Base-by-base conservation (phyloP, 2,113 vertebrate genomes). In the Cynocephalus volans region DNA sequence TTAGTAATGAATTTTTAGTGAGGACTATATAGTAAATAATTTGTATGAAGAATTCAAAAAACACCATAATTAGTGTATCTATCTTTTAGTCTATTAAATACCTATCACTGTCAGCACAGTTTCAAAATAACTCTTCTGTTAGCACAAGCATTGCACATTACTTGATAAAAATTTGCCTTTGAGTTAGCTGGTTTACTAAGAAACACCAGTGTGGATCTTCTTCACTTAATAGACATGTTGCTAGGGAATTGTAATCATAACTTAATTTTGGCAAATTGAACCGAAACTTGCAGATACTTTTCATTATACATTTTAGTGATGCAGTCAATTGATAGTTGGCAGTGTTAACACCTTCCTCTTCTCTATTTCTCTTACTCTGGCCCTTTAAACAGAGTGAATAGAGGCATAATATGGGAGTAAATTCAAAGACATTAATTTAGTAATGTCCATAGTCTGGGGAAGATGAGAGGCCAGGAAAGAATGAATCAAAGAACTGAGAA, bases 1-100 rank as follows among this genome's bases (percentile, higher is more conserved):
- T 75, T 77, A 93, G 6, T 0, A 13, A 23, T 15, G 0, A 89
- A 91, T 72, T 81, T 80, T 79, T 69, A 36, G 76, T 72, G 33
- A 97, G 26, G 14, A 2, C 82, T 23, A 85, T 54, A 69, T 67
- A 95, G 62, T 96, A 93, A 90, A 95, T 94, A 92, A 83, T 60
- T 95, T 86, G 93, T 54, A 80, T 56, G 77, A 94, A 56, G 33
- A 92, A 86, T 77, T 56, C 4, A 94, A 94, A 94, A 81, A 60
- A 77, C 89, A 62, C 13, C 26, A 86, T 95, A 91, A 95, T 97
- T 88, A 93, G 70, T 88, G 41, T 8, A 93, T 48, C 28, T 85
- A 96, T 33, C 77, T 3, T 33, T 96, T 72, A 97, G 76, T 86
- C 82, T 60, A 86, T 91, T 89, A 15, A 52, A 84, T 89, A 52